phyloP scores from a whole-genome alignment of 92 coral and sea anemone genomes.

The Plumapathes pennacea region DNA sequence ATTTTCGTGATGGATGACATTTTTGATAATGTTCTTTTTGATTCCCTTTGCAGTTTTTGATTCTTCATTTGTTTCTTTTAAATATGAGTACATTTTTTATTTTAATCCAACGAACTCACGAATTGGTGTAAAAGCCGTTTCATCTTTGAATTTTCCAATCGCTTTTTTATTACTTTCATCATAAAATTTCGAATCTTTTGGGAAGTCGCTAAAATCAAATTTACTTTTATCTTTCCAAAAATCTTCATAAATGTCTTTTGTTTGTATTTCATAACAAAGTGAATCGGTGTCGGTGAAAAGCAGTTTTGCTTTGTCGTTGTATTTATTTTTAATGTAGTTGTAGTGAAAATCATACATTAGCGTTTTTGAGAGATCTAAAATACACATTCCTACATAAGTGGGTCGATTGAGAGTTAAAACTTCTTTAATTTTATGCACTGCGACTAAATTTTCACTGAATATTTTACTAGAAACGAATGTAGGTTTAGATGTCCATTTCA shows the following conservation, averaged over 20 bases:
- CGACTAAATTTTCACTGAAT: neutral
- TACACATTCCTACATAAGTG: constrained; percentile 32
- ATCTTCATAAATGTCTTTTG: constrained; percentile 24
- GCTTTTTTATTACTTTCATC: constrained; percentile 20
- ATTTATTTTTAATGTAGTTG: constrained; percentile 14
- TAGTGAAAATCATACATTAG: constrained; percentile 27
- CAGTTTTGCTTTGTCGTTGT: constrained; percentile 1
- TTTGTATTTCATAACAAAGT: constrained; percentile 2
- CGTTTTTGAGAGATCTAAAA: constrained; percentile 13
- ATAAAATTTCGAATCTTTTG: neutral
- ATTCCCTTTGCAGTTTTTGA: constrained; percentile 40
- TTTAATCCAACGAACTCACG: constrained; percentile 40
- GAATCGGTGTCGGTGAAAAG: constrained; percentile 21
- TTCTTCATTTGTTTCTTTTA: constrained; percentile 22
- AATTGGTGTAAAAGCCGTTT: constrained; percentile 16
- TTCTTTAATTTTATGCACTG: constrained; percentile 11
- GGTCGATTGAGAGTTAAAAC: constrained; percentile 37
- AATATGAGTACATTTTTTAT: constrained; percentile 44
- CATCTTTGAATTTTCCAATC: constrained; percentile 28
- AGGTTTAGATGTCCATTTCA: neutral
- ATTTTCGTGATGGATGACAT: constrained; percentile 5
- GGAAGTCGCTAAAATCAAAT: constrained; percentile 26
- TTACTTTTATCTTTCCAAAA: constrained; percentile 6
- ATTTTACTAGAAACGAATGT: constrained; percentile 3
- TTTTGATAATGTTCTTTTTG: constrained; percentile 5